phyloP scores from a whole-genome alignment of 2,113 vertebrate species.

The Pterocles burchelli region DNA sequence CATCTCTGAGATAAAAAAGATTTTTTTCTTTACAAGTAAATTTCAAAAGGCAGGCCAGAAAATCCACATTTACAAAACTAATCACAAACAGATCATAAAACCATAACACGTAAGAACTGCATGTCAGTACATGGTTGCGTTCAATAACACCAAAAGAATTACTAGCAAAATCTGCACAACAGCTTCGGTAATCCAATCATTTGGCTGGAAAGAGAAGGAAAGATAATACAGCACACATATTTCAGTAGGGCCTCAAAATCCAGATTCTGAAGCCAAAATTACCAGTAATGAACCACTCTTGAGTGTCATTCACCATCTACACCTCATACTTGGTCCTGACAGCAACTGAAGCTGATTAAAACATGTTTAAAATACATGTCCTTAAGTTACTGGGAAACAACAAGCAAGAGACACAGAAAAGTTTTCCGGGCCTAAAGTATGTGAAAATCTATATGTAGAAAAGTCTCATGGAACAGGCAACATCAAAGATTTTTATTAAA shows the following conservation, averaged over 20 bases:
- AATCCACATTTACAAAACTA: neutral
- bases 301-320: neutral
- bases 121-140: neutral
- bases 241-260: neutral
- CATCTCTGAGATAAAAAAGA: neutral
- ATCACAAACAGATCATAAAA: neutral
- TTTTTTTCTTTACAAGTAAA: neutral
- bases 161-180: neutral
- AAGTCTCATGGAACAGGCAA: neutral
- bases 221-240: neutral
- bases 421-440: neutral
- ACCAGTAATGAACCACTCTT: neutral
- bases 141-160: neutral
- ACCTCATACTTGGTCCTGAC: neutral
- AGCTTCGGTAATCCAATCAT: neutral
- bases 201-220: neutral
- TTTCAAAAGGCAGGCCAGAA: neutral
- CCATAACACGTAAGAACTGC: neutral
- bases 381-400: neutral
- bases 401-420: neutral
- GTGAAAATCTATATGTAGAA: neutral
- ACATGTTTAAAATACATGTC: neutral
- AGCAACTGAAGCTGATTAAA: neutral
- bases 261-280: neutral
- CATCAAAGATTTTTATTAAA: neutral